Percentiles rank a stretch among this genome's conserved stretches.
These are phyloP conservation scores for Sebastes minor DNA, from an alignment of 2,797 vertebrate genomes.

Conservation along the genomic window DNA sequence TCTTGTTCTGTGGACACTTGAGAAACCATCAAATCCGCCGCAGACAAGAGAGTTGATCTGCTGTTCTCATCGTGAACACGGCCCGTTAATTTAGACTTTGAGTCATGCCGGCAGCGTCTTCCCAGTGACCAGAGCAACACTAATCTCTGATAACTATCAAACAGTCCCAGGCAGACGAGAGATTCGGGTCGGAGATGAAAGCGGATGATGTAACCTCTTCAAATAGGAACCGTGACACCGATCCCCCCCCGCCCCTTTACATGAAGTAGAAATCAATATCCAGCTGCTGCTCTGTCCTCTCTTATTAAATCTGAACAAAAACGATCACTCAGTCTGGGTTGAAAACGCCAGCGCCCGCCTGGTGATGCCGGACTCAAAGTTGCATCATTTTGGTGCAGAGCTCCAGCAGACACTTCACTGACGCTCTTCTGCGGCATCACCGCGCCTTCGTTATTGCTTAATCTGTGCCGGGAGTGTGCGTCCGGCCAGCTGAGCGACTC, in stretches of 20 bases:
- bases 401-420: slow-evolving; percentile 5
- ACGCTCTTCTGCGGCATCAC: slow-evolving; percentile 13
- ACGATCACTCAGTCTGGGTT: neutral
- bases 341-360: neutral
- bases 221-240: neutral
- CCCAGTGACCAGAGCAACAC: slow-evolving; percentile 10
- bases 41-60: neutral
- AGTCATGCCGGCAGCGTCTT: slow-evolving; percentile 12
- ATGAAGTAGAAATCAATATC: neutral
- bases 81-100: slow-evolving; percentile 6
- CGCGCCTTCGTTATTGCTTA: slow-evolving; percentile 7
- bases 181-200: slow-evolving; percentile 3
- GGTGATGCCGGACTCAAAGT: slow-evolving; percentile 13
- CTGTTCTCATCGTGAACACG: neutral
- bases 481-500: neutral
- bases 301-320: neutral
- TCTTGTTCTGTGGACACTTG: too few species aligned
- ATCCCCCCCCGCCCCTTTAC: neutral
- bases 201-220: slow-evolving; percentile 37
- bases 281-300: neutral
- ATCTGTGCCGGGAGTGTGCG: neutral
- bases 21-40: neutral
- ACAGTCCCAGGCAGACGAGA: neutral
- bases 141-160: slow-evolving; percentile 5
- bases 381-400: slow-evolving; percentile 58